A percentile compares a stretch with the other conserved stretches of the same genome.
These are phyloP conservation scores for Tryphoninae sp. DNA, from an alignment of 2,888 invertebrate genomes.

Conservation along the genomic window DNA sequence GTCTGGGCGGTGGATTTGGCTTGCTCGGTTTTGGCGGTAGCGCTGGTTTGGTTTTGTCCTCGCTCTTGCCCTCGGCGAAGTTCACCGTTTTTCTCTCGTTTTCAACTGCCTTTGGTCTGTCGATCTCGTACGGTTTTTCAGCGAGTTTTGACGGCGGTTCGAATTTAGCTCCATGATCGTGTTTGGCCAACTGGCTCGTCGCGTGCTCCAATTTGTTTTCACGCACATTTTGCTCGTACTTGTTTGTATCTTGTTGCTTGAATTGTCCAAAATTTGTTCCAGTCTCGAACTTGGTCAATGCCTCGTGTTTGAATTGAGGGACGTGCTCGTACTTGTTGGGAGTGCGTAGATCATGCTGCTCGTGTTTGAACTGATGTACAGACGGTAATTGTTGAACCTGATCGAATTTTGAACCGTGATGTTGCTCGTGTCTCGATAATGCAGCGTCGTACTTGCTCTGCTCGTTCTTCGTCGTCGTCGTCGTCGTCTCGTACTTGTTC, in stretches of 20 bases:
- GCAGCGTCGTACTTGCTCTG: constrained; percentile 66
- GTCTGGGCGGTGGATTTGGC: constrained; percentile 79
- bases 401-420: constrained; percentile 64
- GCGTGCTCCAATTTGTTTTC: constrained; percentile 61
- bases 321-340: constrained; percentile 70
- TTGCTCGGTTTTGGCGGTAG: constrained; percentile 90
- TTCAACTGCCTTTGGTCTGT: constrained; percentile 69
- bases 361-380: constrained; percentile 72
- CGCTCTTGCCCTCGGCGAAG: constrained; percentile 69
- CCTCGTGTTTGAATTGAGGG: constrained; percentile 67
- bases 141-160: constrained; percentile 73
- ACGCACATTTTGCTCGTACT: constrained; percentile 63
- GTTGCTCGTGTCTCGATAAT: constrained; percentile 66
- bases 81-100: constrained; percentile 72
- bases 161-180: constrained; percentile 74
- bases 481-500: constrained; percentile 68
- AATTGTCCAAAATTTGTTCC: constrained; percentile 67
- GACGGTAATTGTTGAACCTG: constrained; percentile 57
- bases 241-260: constrained; percentile 65
- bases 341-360: constrained; percentile 68
- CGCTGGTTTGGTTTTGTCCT: constrained; percentile 86
- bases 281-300: constrained; percentile 67
- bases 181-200: constrained; percentile 65
- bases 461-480: constrained; percentile 68
- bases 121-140: constrained; percentile 77